A percentile compares a stretch with the other conserved stretches of the same genome.
Conservation (phyloP, 2,113 vertebrate genomes). For the Cisticola juncidis region DNA sequence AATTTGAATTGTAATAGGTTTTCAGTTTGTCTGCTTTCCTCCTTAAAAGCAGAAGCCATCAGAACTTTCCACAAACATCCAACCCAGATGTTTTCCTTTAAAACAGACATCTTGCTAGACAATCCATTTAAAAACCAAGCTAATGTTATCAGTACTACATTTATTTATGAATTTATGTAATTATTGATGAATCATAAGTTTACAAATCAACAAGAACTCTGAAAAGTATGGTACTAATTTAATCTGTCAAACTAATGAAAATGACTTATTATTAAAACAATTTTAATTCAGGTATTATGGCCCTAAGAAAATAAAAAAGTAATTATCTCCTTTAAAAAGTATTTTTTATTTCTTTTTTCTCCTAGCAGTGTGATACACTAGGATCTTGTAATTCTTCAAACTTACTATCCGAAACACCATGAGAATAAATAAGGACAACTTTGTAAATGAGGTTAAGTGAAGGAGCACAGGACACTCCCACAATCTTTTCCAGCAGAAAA, state of each 20-base stretch:
- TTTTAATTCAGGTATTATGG: not conserved
- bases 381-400: not conserved
- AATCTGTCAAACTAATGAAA: not conserved
- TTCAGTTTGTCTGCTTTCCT: not conserved
- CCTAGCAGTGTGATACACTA: accelerated
- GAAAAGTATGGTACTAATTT: not conserved
- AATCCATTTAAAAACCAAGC: not conserved
- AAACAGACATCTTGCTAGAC: not conserved
- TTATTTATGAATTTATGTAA: not conserved
- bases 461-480: not conserved
- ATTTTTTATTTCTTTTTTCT: accelerated
- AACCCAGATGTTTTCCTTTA: not conserved
- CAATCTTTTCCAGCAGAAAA: not conserved
- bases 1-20: not conserved
- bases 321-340: not conserved
- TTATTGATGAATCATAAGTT: not conserved
- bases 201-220: not conserved
- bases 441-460: not conserved
- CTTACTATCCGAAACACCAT: not conserved
- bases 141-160: not conserved
- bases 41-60: not conserved
- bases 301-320: not conserved
- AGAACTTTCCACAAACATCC: not conserved
- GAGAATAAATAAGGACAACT: not conserved
- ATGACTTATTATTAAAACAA: not conserved